Percentiles rank a stretch among this genome's conserved stretches.
phyloP scores from a whole-genome alignment of 2,797 vertebrate genomes.

The Hoplostethus mediterraneus region DNA sequence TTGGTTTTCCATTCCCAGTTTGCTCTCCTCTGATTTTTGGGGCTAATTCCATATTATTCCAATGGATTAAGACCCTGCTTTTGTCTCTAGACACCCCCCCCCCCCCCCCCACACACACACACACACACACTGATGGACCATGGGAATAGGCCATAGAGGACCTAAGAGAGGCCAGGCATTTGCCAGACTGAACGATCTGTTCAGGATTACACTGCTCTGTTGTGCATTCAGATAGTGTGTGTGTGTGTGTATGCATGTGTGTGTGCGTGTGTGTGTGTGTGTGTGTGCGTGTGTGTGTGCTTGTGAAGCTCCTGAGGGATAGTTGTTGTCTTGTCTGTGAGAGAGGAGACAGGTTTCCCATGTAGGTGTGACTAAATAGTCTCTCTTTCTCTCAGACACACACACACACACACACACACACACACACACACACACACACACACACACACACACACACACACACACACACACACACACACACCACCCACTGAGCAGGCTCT shows the following conservation, averaged over 20 bases:
- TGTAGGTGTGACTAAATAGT: conserved; percentile 75
- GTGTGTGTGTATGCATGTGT: conserved; percentile 18
- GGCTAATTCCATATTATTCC: conserved; percentile 53
- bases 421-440: conserved; percentile 17
- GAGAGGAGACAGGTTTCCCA: conserved; percentile 61
- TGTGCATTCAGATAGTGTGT: conserved; percentile 7
- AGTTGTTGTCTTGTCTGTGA: conserved; percentile 60
- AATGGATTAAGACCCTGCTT: conserved; percentile 58
- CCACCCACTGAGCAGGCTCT: conserved; percentile 59
- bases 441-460: conserved; percentile 19
- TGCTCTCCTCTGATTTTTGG: conserved; percentile 65
- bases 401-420: not conserved
- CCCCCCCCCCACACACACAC: conserved; percentile 11
- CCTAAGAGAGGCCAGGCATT: conserved; percentile 21
- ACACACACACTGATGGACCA: conserved; percentile 33
- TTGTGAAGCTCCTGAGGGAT: conserved; percentile 22
- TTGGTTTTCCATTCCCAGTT: conserved; percentile 59
- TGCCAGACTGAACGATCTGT: conserved; percentile 25
- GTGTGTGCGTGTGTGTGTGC: conserved; percentile 2
- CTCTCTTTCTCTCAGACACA: conserved; percentile 36
- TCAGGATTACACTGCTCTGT: conserved; percentile 33
- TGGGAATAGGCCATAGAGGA: conserved; percentile 27
- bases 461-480: conserved; percentile 32
- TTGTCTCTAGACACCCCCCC: conserved; percentile 6
- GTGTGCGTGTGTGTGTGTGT: not conserved